Conservation (phyloP, 1,140 invertebrate species). For the Hirudo medicinalis region DNA sequence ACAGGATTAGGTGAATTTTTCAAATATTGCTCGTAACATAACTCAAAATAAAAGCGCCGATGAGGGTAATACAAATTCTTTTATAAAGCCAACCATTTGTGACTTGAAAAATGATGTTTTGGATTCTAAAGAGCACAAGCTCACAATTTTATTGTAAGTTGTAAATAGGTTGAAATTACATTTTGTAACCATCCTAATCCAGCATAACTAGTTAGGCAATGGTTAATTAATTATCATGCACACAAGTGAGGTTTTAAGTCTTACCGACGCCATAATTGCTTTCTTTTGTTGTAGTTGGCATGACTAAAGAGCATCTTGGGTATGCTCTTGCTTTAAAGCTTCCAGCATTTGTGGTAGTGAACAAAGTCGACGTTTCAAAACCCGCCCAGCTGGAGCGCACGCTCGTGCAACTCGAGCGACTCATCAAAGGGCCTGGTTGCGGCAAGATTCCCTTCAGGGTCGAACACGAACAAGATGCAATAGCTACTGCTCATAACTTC, state of each 20-base stretch:
- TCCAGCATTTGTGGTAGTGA: conserved; percentile 97
- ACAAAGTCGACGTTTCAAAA: conserved; percentile 98
- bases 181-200: too few species aligned
- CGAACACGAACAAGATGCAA: conserved; percentile 79
- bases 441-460: conserved; percentile 94
- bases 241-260: too few species aligned
- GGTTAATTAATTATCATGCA: too few species aligned
- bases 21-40: not conserved
- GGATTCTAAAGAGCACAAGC: too few species aligned
- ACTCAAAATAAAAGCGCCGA: not conserved
- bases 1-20: conserved; percentile 16
- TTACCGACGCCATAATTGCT: too few species aligned
- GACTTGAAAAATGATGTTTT: not conserved
- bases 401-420: conserved; percentile 72
- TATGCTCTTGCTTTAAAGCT: conserved; percentile 86
- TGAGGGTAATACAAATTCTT: too few species aligned
- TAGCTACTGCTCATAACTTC: conserved; percentile 37
- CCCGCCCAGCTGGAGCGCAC: conserved; percentile 88
- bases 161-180: too few species aligned
- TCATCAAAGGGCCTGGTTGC: conserved; percentile 91
- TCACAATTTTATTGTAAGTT: too few species aligned
- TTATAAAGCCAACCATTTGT: too few species aligned
- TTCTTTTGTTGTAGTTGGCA: conserved; percentile 67
- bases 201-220: too few species aligned
- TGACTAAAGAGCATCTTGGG: conserved; percentile 97